Evolutionary conservation across 2,113 vertebrate genomes (phyloP).

Genomic region (Epinephelus fuscoguttatus): DNA sequence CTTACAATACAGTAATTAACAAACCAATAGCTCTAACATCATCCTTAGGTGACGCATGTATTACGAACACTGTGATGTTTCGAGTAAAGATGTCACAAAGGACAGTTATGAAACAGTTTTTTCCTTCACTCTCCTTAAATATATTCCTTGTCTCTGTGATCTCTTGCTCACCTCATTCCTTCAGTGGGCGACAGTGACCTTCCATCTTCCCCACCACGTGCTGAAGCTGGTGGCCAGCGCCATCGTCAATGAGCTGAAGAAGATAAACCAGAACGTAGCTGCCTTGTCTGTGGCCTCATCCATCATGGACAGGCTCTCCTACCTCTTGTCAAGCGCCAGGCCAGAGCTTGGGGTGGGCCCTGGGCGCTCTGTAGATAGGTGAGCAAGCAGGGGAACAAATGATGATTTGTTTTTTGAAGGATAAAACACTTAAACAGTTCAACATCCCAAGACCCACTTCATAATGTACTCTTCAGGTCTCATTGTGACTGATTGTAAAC

Average conservation of each 20-base stretch:
- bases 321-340: constrained; percentile 97
- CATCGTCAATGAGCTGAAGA: constrained; percentile 99
- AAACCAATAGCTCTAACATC: too few species aligned
- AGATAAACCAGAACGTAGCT: constrained; percentile 99
- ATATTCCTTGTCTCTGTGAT: not conserved
- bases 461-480: too few species aligned
- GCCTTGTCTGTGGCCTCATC: constrained; percentile 99
- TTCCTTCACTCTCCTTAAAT: not conserved
- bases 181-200: constrained; percentile 98
- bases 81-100: too few species aligned
- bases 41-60: too few species aligned
- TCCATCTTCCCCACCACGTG: constrained; percentile 98
- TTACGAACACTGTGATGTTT: too few species aligned
- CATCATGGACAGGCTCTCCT: constrained; percentile 99
- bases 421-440: not conserved
- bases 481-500: too few species aligned
- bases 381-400: constrained; percentile 37
- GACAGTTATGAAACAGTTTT: not conserved
- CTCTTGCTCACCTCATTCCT: constrained; percentile 16
- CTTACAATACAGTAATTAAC: too few species aligned
- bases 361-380: constrained; percentile 98
- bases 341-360: constrained; percentile 97
- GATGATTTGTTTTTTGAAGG: not conserved
- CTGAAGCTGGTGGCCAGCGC: constrained; percentile 95
- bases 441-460: not conserved